Evolutionary conservation across 2,113 vertebrate species (phyloP), one percentile per base, ranked within the genome.

Genomic region (Alces alces): DNA sequence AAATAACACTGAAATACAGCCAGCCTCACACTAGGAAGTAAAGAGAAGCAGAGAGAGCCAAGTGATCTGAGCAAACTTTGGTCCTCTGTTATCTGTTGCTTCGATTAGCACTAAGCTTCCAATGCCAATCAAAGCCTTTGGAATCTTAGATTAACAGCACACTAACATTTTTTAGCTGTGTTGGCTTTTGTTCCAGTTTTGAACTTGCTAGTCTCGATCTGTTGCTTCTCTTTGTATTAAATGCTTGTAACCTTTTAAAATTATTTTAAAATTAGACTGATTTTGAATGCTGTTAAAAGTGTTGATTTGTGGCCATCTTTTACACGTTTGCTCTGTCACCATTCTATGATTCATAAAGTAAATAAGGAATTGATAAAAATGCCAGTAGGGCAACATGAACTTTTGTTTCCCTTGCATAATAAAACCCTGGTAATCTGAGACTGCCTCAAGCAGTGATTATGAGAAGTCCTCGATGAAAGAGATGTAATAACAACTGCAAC

Each of bases 281-380:
- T 95, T 98, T 97, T 93, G 43, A 97, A 97, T 97, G 78, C 36
- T 97, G 30, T 93, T 97, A 98, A 98, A 96, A 98, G 97, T 92
- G 54, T 23, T 98, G 95, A 97, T 98, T 98, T 97, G 66, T 13
- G 85, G 11, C 92, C 96, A 2, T 90, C 30, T 96, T 80, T 95
- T 80, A 70, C 21, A 96, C 0, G 96, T 94, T 64, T 57, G 30
- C 47, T 98, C 7, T 96, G 94, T 82, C 25, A 94, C 66, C n/a
- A 96, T 97, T 98, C 98, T 97, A 93, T 64, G 92, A 80, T 97
- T 97, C 97, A 47, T 97, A 93, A 94, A 98, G 50, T 83, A 98
- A 97, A 96, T 97, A 88, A 95, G 92, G 90, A 98, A 97, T 98
- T 98, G 98, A 92, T 96, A 97, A 98, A 98, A 97, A 57, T 79